These are phyloP conservation scores for Ctenochaetus hawaiiensis DNA, from an alignment of 2,797 vertebrate genomes.

Conservation along the genomic window DNA sequence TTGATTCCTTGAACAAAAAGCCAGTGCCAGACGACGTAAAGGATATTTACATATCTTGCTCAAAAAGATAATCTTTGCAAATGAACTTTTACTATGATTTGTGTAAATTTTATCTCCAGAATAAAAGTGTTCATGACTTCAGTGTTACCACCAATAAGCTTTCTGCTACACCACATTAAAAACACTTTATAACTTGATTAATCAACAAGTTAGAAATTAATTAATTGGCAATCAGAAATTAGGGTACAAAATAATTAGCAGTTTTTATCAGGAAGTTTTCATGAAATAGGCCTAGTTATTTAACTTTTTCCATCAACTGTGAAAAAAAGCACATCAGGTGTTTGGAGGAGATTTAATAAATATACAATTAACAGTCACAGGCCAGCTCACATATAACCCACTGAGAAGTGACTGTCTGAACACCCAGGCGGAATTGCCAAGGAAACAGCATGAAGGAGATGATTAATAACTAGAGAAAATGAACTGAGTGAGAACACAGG, in stretches of 20 bases:
- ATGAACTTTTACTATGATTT: too few species aligned
- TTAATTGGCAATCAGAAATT: neutral
- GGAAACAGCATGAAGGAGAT: constrained; percentile 49
- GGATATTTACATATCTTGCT: too few species aligned
- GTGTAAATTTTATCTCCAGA: too few species aligned
- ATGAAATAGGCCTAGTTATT: neutral
- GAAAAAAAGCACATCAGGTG: constrained; percentile 1
- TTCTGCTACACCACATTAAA: too few species aligned
- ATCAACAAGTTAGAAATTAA: neutral
- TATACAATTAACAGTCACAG: constrained; percentile 44
- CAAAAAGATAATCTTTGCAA: too few species aligned
- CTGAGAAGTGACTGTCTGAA: constrained; percentile 38
- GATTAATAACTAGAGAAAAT: constrained; percentile 45
- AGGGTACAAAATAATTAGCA: neutral
- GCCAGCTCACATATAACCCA: constrained; percentile 47
- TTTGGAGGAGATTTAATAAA: constrained; percentile 36
- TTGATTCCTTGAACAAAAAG: too few species aligned
- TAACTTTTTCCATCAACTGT: neutral
- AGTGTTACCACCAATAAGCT: too few species aligned
- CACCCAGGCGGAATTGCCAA: constrained; percentile 47
- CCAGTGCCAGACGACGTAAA: too few species aligned
- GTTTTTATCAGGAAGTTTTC: constrained; percentile 2
- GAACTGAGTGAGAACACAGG: constrained; percentile 18
- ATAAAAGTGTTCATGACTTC: too few species aligned
- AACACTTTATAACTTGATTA: too few species aligned